These are phyloP conservation scores for Amblyjoppa proteus DNA, from an alignment of 2,888 invertebrate species.

Conservation along the genomic window DNA sequence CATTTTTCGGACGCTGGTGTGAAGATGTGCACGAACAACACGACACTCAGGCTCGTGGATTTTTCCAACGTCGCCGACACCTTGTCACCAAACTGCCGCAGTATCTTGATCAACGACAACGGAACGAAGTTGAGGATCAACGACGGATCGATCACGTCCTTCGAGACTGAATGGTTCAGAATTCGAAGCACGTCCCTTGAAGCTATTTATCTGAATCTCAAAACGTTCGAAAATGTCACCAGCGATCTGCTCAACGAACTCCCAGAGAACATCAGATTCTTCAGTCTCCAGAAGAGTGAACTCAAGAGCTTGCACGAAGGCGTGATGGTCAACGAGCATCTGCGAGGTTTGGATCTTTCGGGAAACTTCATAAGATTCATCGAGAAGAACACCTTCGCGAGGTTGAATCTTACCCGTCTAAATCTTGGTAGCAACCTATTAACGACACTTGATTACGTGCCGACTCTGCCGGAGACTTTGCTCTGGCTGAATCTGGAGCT, in stretches of 20 bases:
- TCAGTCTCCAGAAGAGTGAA: slow-evolving; percentile 63
- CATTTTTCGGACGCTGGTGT: slow-evolving; percentile 27
- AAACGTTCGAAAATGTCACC: slow-evolving; percentile 74
- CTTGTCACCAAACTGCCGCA: slow-evolving; percentile 64
- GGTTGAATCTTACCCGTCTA: background rate
- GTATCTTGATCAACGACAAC: slow-evolving; percentile 60
- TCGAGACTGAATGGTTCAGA: slow-evolving; percentile 76
- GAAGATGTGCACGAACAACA: slow-evolving; percentile 71
- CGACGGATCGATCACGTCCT: slow-evolving; percentile 70
- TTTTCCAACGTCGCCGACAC: no score
- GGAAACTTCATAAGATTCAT: background rate
- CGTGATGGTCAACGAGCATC: background rate
- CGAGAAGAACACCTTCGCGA: background rate
- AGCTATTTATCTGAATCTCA: slow-evolving; percentile 71
- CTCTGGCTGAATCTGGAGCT: background rate
- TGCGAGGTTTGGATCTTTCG: background rate
- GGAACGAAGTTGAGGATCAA: slow-evolving; percentile 62
- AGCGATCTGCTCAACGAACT: slow-evolving; percentile 75
- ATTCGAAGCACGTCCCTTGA: slow-evolving; percentile 63
- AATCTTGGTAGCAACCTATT: background rate
- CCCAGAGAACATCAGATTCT: slow-evolving; percentile 68
- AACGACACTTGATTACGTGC: no score
- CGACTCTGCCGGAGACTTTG: no score
- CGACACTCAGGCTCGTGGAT: slow-evolving; percentile 47
- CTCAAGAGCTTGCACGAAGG: background rate